Percentiles rank a stretch among this genome's conserved stretches.
Evolutionary conservation across 1,140 invertebrate species (phyloP).

Genomic region (Plutomurus gul): DNA sequence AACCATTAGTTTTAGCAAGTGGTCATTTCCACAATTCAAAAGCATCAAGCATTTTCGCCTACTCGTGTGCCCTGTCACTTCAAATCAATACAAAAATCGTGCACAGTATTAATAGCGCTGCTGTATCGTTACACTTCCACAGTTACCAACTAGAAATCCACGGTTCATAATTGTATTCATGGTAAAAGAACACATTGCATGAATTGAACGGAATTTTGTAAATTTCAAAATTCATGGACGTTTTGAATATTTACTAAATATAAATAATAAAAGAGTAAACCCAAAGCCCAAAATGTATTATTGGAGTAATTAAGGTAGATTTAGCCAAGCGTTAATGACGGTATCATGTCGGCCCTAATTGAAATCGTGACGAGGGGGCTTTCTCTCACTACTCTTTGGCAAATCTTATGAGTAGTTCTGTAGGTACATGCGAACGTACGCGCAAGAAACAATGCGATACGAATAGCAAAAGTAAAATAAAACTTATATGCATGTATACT

Average conservation of each 20-base stretch:
- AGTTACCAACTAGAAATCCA: too few species aligned
- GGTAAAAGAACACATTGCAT: too few species aligned
- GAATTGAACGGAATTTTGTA: background rate
- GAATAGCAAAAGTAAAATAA: background rate
- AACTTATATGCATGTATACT: background rate
- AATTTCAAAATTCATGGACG: background rate
- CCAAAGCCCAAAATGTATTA: background rate
- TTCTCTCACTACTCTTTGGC: slow-evolving; percentile 33
- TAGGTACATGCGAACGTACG: background rate
- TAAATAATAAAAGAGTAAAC: too few species aligned
- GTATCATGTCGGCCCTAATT: slow-evolving; percentile 43
- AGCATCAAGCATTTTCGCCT: too few species aligned
- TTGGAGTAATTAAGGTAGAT: slow-evolving; percentile 38
- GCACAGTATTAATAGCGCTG: too few species aligned
- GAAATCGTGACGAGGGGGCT: slow-evolving; percentile 45
- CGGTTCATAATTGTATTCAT: too few species aligned
- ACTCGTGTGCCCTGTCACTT: too few species aligned
- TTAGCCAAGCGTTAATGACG: slow-evolving; percentile 42
- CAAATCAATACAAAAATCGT: too few species aligned
- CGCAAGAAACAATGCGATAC: background rate
- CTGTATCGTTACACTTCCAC: too few species aligned
- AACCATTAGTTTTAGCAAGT: too few species aligned
- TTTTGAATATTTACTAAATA: slow-evolving; percentile 12
- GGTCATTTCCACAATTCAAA: too few species aligned
- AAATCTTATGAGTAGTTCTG: slow-evolving; percentile 7